Percentiles rank a stretch among this genome's conserved stretches.
Conservation (phyloP, 2,888 invertebrate species). For the Gibbula magus region DNA sequence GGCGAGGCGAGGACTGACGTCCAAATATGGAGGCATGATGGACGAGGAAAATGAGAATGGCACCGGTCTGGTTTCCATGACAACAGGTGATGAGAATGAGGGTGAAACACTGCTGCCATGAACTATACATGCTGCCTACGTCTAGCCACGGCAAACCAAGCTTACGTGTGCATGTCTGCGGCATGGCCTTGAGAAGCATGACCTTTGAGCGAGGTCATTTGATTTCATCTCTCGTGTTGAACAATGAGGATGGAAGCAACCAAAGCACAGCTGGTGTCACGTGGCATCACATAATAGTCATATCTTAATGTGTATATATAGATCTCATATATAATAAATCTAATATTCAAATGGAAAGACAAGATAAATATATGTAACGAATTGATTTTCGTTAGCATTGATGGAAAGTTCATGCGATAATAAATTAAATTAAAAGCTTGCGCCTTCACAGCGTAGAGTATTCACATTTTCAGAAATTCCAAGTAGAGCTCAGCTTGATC, state of each 20-base stretch:
- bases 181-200: constrained; percentile 15
- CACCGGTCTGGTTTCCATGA: neutral
- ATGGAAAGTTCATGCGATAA: constrained; percentile 22
- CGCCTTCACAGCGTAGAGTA: constrained; percentile 5
- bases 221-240: neutral
- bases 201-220: constrained; percentile 3
- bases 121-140: constrained; percentile 19
- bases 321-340: constrained; percentile 9
- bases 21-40: neutral
- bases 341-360: constrained; percentile 22
- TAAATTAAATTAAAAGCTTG: constrained; percentile 15
- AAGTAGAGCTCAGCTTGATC: neutral
- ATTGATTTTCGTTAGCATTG: neutral
- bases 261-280: constrained; percentile 20
- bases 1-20: neutral
- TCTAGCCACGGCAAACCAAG: constrained; percentile 20
- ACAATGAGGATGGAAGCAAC: constrained; percentile 5
- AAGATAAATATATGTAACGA: constrained; percentile 18
- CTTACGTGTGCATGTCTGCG: neutral
- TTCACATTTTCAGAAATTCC: neutral
- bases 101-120: constrained; percentile 19
- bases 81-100: neutral
- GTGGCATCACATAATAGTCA: neutral
- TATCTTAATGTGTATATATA: constrained; percentile 4
- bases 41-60: neutral